A percentile compares a stretch with the other conserved stretches of the same genome.
Conservation (phyloP, 2,888 invertebrate species). For the Drosophila prolongata region DNA sequence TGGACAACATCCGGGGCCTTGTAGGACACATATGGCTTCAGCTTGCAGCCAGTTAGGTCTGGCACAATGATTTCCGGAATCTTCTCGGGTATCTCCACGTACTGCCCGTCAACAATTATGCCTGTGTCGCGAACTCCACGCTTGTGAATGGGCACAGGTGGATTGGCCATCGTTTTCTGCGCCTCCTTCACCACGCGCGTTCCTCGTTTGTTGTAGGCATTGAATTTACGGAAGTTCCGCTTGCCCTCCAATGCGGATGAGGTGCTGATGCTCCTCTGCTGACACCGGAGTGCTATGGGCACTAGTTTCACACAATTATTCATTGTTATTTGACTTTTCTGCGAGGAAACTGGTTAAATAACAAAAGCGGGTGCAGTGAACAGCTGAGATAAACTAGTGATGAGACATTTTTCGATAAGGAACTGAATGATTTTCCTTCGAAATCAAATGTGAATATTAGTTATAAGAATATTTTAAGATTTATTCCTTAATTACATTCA, state of each 20-base stretch:
- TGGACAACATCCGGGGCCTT: conserved; percentile 90
- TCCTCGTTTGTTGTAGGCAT: conserved; percentile 91
- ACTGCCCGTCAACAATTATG: conserved; percentile 85
- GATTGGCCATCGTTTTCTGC: conserved; percentile 84
- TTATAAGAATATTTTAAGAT: too few relatives aligned
- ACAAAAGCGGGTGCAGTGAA: conserved; percentile 38
- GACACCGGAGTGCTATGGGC: conserved; percentile 52
- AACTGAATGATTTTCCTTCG: too few relatives aligned
- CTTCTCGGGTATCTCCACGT: conserved; percentile 91
- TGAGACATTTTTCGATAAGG: conserved; percentile 1
- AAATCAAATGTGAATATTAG: neutral
- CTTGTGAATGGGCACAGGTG: conserved; percentile 88
- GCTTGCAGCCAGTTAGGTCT: conserved; percentile 91
- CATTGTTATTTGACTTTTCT: conserved; percentile 56
- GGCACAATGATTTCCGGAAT: conserved; percentile 97
- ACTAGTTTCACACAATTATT: conserved; percentile 65
- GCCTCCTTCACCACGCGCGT: conserved; percentile 87
- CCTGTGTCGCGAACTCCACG: conserved; percentile 90
- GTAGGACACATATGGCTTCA: conserved; percentile 98
- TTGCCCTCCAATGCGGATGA: conserved; percentile 87
- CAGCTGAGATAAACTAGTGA: conserved; percentile 46
- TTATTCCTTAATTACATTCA: too few relatives aligned
- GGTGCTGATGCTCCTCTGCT: conserved; percentile 85
- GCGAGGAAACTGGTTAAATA: conserved; percentile 59
- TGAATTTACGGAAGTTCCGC: conserved; percentile 93